Conservation (phyloP, 2,113 vertebrate species). For the Excalfactoria chinensis region DNA sequence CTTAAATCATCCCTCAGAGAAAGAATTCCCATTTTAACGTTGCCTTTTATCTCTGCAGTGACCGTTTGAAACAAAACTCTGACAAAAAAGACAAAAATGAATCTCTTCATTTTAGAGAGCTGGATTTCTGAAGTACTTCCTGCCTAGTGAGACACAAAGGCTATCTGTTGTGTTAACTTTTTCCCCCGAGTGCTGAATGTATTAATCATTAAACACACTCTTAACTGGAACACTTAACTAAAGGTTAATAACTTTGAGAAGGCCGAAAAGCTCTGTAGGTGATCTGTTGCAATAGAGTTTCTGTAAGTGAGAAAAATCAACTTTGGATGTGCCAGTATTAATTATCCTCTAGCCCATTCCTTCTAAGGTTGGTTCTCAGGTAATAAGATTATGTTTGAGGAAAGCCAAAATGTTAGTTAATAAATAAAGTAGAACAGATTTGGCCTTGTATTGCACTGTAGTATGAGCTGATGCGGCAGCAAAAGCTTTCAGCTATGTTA, state of each 20-base stretch:
- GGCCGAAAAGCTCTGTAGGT: not conserved
- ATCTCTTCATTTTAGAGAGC: not conserved
- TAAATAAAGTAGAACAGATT: not conserved
- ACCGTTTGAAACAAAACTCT: not conserved
- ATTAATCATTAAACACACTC: constrained; percentile 52
- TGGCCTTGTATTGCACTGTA: not conserved
- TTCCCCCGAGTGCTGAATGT: not conserved
- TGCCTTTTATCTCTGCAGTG: not conserved
- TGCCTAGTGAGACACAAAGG: not conserved
- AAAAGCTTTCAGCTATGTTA: not conserved
- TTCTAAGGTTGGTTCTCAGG: not conserved
- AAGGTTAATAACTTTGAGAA: constrained; percentile 39
- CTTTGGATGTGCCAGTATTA: not conserved
- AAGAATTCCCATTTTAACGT: not conserved
- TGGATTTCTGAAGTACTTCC: not conserved
- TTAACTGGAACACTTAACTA: not conserved
- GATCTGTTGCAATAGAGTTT: not conserved
- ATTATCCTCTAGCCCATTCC: not conserved
- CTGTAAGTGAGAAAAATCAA: not conserved
- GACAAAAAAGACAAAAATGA: not conserved
- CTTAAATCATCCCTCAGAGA: not conserved
- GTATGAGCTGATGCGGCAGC: not conserved
- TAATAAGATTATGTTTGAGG: not conserved
- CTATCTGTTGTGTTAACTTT: not conserved
- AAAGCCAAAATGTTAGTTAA: not conserved